Percentiles rank a stretch among this genome's conserved stretches.
phyloP scores from a whole-genome alignment of 2,113 vertebrate species.

The Dicaeum eximium region DNA sequence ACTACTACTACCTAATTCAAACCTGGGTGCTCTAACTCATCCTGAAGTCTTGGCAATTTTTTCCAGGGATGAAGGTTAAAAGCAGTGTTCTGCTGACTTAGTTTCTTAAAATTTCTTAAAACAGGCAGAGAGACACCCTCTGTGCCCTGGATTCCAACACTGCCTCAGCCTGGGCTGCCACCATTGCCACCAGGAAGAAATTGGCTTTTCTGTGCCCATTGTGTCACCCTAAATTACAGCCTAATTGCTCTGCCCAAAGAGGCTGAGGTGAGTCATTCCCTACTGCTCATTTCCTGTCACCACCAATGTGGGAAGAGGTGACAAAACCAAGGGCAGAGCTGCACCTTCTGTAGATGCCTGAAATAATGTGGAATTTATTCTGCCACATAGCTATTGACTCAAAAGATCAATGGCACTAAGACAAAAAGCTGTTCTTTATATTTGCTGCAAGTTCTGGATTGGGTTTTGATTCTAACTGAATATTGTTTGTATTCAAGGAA shows the following conservation, averaged over 20 bases:
- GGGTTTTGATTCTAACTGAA: background rate
- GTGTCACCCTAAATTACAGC: background rate
- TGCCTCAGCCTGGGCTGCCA: background rate
- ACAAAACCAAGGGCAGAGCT: background rate
- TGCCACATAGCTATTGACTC: background rate
- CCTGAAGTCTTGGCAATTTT: too few species aligned
- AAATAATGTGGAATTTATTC: background rate
- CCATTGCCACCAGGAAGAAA: accelerated
- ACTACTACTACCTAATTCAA: too few species aligned
- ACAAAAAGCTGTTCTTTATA: background rate
- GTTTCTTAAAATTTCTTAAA: too few species aligned
- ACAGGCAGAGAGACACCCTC: too few species aligned
- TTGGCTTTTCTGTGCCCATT: background rate
- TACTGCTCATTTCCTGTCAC: background rate
- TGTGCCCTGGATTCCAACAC: too few species aligned
- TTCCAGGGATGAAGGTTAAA: too few species aligned
- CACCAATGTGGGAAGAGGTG: background rate
- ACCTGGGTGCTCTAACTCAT: too few species aligned
- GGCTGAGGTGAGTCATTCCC: background rate
- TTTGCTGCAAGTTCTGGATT: background rate
- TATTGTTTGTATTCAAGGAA: background rate
- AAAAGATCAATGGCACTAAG: background rate
- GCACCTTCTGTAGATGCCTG: background rate
- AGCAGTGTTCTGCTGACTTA: too few species aligned
- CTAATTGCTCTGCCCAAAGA: background rate